These are phyloP conservation scores for Alligator mississippiensis DNA, from an alignment of 2,113 vertebrate genomes.

Conservation along the genomic window DNA sequence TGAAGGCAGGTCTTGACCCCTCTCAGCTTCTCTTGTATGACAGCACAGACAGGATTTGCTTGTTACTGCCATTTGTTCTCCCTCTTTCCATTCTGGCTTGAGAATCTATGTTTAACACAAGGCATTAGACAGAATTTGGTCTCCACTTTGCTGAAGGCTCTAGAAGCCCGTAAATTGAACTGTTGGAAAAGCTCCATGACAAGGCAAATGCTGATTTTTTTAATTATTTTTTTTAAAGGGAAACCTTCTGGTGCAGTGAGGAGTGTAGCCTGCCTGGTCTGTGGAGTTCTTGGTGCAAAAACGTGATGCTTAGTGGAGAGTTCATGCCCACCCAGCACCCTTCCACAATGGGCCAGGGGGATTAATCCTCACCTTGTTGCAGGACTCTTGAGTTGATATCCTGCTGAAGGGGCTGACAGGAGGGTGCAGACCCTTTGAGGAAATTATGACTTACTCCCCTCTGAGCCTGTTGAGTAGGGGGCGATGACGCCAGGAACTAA, in stretches of 20 bases:
- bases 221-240: background rate
- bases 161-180: background rate
- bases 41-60: accelerated
- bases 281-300: background rate
- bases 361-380: background rate
- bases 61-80: accelerated
- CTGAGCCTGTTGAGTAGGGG: no score
- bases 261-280: background rate
- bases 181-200: background rate
- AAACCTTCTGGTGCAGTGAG: background rate
- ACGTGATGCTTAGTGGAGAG: background rate
- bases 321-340: background rate
- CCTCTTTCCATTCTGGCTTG: accelerated
- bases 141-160: background rate
- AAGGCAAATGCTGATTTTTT: background rate
- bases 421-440: no score
- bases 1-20: background rate
- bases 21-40: accelerated
- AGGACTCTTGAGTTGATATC: background rate
- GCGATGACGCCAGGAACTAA: no score
- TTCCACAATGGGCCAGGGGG: background rate
- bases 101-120: background rate
- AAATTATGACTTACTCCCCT: no score
- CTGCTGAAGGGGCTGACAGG: background rate
- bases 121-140: background rate